Conservation (phyloP, 2,113 vertebrate species). For the Rafetus swinhoei region DNA sequence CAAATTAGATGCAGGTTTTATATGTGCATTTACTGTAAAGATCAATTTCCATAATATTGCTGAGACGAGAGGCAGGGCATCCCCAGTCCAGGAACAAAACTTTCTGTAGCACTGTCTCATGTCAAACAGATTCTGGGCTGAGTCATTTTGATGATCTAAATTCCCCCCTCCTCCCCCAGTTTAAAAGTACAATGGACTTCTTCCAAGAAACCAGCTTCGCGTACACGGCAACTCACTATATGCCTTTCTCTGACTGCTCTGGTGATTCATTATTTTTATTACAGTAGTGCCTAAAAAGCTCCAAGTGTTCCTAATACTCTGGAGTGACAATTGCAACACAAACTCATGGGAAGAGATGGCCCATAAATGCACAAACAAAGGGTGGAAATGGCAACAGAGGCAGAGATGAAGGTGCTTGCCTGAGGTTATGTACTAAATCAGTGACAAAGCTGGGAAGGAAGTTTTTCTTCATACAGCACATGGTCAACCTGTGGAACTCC, state of each 20-base stretch:
- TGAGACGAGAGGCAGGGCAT: background rate
- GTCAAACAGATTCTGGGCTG: fast-evolving
- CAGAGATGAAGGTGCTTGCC: background rate
- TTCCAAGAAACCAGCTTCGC: background rate
- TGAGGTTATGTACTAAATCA: background rate
- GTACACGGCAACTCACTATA: background rate
- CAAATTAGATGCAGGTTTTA: background rate
- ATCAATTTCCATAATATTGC: fast-evolving
- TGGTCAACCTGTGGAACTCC: too few relatives aligned
- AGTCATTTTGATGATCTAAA: background rate
- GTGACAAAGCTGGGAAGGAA: background rate
- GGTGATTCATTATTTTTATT: fast-evolving
- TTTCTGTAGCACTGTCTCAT: fast-evolving
- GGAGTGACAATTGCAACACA: background rate
- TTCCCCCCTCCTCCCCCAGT: background rate
- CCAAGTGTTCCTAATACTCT: too few relatives aligned
- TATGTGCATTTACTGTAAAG: fast-evolving
- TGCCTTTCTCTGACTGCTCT: background rate
- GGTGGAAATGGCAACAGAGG: background rate
- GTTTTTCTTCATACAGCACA: too few relatives aligned
- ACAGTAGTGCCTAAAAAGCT: background rate
- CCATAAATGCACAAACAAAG: background rate
- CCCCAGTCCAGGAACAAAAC: fast-evolving
- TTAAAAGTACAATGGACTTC: fast-evolving
- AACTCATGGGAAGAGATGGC: background rate